These are phyloP conservation scores for Amblyjoppa fuscipennis DNA, from an alignment of 2,888 invertebrate genomes.

Conservation along the genomic window DNA sequence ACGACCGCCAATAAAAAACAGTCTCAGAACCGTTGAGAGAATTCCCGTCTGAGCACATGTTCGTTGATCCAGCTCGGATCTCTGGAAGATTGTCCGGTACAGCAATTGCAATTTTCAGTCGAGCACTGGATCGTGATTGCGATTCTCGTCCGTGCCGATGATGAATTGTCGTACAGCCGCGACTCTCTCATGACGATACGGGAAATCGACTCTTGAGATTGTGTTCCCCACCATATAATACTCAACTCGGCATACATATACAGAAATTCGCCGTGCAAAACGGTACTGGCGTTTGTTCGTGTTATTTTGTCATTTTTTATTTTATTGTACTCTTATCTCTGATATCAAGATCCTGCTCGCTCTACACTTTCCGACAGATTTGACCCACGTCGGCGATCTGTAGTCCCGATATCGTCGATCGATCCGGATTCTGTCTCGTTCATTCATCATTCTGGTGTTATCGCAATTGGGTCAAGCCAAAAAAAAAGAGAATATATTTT, in stretches of 20 bases:
- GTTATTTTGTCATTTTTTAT: background rate
- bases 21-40: no score
- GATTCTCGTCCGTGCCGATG: background rate
- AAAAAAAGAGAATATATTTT: slow-evolving; percentile 10
- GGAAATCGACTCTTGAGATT: background rate
- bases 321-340: slow-evolving; percentile 33
- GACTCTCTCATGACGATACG: background rate
- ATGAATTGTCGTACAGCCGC: background rate
- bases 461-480: slow-evolving; percentile 47
- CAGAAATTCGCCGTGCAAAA: background rate
- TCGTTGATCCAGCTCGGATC: no score
- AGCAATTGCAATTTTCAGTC: slow-evolving; percentile 14
- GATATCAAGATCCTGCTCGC: background rate
- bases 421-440: slow-evolving; percentile 43
- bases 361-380: background rate
- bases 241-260: background rate
- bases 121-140: slow-evolving; percentile 6
- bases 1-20: no score
- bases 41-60: no score
- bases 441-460: slow-evolving; percentile 53
- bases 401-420: slow-evolving; percentile 34
- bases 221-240: background rate
- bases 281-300: background rate
- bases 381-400: slow-evolving; percentile 22
- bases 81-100: no score